phyloP scores from a whole-genome alignment of 2,797 vertebrate species.

The Ceyx erithaca region DNA sequence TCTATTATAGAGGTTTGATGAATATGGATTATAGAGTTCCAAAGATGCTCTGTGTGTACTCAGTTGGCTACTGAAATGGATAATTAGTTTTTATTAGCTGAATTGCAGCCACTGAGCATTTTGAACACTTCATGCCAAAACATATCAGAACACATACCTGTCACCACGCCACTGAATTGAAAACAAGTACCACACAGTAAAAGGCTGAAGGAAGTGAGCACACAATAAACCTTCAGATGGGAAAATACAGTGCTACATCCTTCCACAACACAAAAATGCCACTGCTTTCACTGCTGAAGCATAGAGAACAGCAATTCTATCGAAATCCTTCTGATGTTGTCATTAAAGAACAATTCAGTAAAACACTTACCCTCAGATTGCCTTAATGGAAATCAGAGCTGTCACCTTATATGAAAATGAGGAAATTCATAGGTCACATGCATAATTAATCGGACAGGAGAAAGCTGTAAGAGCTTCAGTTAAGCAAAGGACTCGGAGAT shows the following conservation, averaged over 20 bases:
- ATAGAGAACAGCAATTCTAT: background rate
- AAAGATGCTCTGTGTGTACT: constrained; percentile 42
- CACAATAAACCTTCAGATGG: background rate
- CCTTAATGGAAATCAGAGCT: background rate
- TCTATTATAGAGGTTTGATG: background rate
- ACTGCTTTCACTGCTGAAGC: background rate
- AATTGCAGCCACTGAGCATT: constrained; percentile 9
- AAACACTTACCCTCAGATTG: background rate
- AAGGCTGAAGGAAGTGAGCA: constrained; percentile 2
- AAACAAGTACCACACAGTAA: background rate
- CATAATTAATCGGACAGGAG: constrained; percentile 49
- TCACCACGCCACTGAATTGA: background rate
- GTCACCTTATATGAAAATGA: background rate
- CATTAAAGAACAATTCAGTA: background rate
- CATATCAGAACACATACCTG: constrained; percentile 30
- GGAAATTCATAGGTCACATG: background rate
- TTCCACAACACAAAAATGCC: background rate
- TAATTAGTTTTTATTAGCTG: constrained; percentile 49
- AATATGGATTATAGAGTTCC: background rate
- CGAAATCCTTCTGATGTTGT: background rate
- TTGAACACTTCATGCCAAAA: constrained; percentile 31
- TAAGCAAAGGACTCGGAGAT: background rate
- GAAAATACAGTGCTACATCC: background rate
- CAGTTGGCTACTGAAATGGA: constrained; percentile 31
- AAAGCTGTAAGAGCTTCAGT: background rate